Percentiles rank a stretch among this genome's conserved stretches.
These are phyloP conservation scores for Callyntrura sp. DNA, from an alignment of 2,888 invertebrate genomes.

Conservation along the genomic window DNA sequence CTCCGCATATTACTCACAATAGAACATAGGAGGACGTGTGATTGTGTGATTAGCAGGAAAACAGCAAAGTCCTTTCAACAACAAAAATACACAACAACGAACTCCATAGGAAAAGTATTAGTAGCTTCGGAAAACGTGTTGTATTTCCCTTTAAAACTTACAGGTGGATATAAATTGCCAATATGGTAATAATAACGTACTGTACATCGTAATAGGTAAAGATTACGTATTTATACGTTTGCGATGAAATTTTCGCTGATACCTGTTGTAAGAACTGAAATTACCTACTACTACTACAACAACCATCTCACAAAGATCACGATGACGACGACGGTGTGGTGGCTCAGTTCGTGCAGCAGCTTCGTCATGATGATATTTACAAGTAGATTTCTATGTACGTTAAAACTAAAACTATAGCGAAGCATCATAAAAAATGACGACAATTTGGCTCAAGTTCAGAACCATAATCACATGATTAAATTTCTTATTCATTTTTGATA, in stretches of 20 bases:
- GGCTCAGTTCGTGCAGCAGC: slow-evolving; percentile 33
- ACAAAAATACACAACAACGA: neutral
- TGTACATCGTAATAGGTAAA: neutral
- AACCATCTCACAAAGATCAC: neutral
- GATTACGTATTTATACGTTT: neutral
- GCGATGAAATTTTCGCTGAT: neutral
- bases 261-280: slow-evolving; percentile 2
- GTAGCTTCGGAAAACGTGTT: neutral
- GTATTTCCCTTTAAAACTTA: slow-evolving; percentile 5
- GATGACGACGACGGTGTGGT: slow-evolving; percentile 32
- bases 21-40: slow-evolving; percentile 27
- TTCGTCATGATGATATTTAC: slow-evolving; percentile 32
- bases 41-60: slow-evolving; percentile 38
- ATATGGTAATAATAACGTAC: neutral
- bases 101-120: slow-evolving; percentile 1
- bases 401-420: slow-evolving; percentile 7
- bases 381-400: slow-evolving; percentile 4
- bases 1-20: neutral
- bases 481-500: slow-evolving; percentile 17
- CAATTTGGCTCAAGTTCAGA: slow-evolving; percentile 78
- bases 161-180: slow-evolving; percentile 3
- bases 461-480: slow-evolving; percentile 64
- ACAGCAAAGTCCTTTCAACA: slow-evolving; percentile 7
- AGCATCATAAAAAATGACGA: slow-evolving; percentile 18
- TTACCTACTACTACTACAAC: neutral